Base-by-base conservation (phyloP, 1,140 invertebrate genomes). In the Sycobia sp. region DNA sequence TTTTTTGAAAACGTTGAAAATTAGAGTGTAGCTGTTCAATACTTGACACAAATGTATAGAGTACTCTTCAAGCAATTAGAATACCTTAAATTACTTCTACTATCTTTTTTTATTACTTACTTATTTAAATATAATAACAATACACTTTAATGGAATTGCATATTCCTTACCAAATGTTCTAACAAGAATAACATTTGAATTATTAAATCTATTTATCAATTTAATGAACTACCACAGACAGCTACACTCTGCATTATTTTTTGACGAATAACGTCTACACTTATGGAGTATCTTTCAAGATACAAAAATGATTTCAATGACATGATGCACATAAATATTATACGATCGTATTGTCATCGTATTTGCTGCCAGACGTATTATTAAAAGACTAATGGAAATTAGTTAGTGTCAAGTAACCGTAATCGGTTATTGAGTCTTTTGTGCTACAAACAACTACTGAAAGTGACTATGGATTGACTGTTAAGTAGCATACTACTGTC, bases 381-480 rank as follows among this genome's bases (percentile, higher is more conserved):
- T 53, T 13, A 14, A 39, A 25, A 43, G 25, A 47, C 60, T 62
- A 62, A 56, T 62, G 44, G 51, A 62, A 62, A 55, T 62, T 22
- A 62, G 29, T 61, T 61, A 25, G 16, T 47, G 55, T 62, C 41
- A 38, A 55, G 41, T 55, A 62, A 49, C 44, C 51, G 14, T 22
- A 39, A 41, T 20, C 4, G 23, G 13, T 62, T 29, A 29, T 49
- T 25, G 60, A 62, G 53, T 62, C 29, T 41, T 54, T 49, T 62
- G 60, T 56, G 51, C 61, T 63, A 63, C 38, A 51, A 57, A 38
- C 50, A 56, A 57, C 54, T 63, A 63, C 44, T 51, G 51, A 62
- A 50, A 63, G 51, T 62, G 60, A 62, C 60, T 62, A 62, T 62
- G 60, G 51, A 49, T 51, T 62, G 43, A 29, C 55, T 41, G 61